Conservation (phyloP, 1,140 invertebrate species). For the Drosophila seguyi region DNA sequence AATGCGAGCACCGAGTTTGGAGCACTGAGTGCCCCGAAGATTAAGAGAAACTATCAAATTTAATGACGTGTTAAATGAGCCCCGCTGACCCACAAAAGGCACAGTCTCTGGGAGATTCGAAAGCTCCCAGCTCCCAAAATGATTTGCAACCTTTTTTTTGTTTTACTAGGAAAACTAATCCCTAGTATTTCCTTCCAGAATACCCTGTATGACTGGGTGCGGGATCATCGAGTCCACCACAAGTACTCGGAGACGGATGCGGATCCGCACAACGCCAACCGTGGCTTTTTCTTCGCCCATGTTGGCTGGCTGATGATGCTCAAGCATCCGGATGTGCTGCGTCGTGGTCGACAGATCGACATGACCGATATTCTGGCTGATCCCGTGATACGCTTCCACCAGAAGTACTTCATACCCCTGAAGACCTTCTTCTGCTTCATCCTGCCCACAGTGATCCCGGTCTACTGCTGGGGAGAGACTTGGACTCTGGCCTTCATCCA, state of each 20-base stretch:
- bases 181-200: conserved; percentile 84
- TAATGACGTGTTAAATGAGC: conserved; percentile 42
- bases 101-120: conserved; percentile 9
- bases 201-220: conserved; percentile 89
- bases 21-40: conserved; percentile 13
- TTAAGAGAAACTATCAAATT: conserved; percentile 45
- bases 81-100: conserved; percentile 20
- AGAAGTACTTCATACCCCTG: conserved; percentile 90
- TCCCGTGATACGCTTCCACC: conserved; percentile 91
- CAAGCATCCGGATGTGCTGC: conserved; percentile 93
- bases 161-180: neutral
- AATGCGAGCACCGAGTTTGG: conserved; percentile 8
- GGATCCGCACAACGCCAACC: conserved; percentile 94
- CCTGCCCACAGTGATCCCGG: conserved; percentile 91
- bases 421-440: conserved; percentile 91
- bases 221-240: conserved; percentile 95
- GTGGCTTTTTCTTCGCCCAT: conserved; percentile 97
- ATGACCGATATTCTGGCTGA: conserved; percentile 92
- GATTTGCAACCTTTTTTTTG: neutral
- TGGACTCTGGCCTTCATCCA: conserved; percentile 87
- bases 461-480: conserved; percentile 91
- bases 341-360: conserved; percentile 90
- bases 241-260: too few relatives aligned
- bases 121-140: neutral
- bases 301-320: conserved; percentile 95